Conservation (phyloP, 2,888 invertebrate genomes). For the Fragum sueziense region DNA sequence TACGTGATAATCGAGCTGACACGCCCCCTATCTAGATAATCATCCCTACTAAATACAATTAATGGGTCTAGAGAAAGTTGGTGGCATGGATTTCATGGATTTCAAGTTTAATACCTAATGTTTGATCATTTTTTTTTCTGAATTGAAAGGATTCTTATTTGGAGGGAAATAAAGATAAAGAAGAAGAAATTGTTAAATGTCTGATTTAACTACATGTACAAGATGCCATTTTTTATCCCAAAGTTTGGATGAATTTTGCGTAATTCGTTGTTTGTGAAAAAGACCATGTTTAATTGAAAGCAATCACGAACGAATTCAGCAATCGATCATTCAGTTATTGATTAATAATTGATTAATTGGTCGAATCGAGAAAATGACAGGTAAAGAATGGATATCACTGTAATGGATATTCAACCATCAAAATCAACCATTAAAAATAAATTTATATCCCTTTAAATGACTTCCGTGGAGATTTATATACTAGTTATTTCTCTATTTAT, state of each 20-base stretch:
- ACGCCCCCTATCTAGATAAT: slow-evolving; percentile 2
- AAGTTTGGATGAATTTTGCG: too few relatives aligned
- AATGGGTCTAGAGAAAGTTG: not conserved
- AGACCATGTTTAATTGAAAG: not conserved
- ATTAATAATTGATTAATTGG: slow-evolving; percentile 24
- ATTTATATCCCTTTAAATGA: not conserved
- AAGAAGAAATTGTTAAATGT: too few relatives aligned
- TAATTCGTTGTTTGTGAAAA: not conserved
- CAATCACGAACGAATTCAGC: not conserved
- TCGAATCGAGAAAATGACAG: slow-evolving; percentile 8
- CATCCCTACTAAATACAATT: slow-evolving; percentile 8
- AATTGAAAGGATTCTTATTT: too few relatives aligned
- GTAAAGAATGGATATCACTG: slow-evolving; percentile 3
- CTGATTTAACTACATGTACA: too few relatives aligned
- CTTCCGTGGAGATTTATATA: not conserved
- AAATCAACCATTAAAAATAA: slow-evolving; percentile 11
- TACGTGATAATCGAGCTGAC: slow-evolving; percentile 1
- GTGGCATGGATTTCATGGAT: too few relatives aligned
- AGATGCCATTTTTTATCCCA: too few relatives aligned
- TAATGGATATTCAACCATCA: not conserved
- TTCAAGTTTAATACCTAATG: too few relatives aligned
- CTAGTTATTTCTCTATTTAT: not conserved
- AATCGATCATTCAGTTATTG: slow-evolving; percentile 8
- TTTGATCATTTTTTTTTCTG: too few relatives aligned
- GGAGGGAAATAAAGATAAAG: too few relatives aligned